Base-by-base conservation (phyloP, 2,113 vertebrate genomes). In the Pollimyrus isidori region DNA sequence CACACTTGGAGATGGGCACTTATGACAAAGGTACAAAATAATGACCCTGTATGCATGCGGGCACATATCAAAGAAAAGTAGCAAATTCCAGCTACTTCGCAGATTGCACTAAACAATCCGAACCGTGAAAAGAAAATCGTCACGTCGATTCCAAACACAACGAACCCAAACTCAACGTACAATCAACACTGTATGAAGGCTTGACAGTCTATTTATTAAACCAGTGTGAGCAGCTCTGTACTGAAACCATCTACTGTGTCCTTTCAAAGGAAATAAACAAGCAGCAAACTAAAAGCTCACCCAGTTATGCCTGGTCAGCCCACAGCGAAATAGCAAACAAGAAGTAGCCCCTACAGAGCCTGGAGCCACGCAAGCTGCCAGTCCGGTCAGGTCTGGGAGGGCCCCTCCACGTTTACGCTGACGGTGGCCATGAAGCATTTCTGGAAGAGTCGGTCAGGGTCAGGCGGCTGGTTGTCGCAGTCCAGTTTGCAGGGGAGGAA, bases 401-500 rank as follows among this genome's bases (percentile, higher is more conserved):
- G 94, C 90, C 93, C 93, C 88, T 95, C 94, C 0, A 95, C 93
- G 17, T 96, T 89, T 0, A 93, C 90, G 73, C 94, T 95, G 90
- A 94, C 93, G 1, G 95, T 91, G 26, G 96, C 93, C 93, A 95
- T 95, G 91, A 97, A 97, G 92, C 95, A 95, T 56, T 91, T 92
- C 93, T 96, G 96, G 89, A 96, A 95, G 80, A 96, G 91, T 13
- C 48, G 90, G 58, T 93, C 94, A 0, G 94, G 92, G 58, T 97
- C 95, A 2, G 82, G 50, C 0, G 94, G 92, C 93, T 96, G 94
- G 90, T 95, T 95, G 91, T 96, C 94, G 92, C 93, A 95, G 93
- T 95, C 94, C 91, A 96, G 92, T 88, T 90, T 93, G 30, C 90
- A 93, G 65, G 94, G 95, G 73, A 93, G 91, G 86, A 96, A 96